A percentile compares a stretch with the other conserved stretches of the same genome.
Evolutionary conservation across 2,888 invertebrate species (phyloP).

Genomic region (Andrena trimmerana): DNA sequence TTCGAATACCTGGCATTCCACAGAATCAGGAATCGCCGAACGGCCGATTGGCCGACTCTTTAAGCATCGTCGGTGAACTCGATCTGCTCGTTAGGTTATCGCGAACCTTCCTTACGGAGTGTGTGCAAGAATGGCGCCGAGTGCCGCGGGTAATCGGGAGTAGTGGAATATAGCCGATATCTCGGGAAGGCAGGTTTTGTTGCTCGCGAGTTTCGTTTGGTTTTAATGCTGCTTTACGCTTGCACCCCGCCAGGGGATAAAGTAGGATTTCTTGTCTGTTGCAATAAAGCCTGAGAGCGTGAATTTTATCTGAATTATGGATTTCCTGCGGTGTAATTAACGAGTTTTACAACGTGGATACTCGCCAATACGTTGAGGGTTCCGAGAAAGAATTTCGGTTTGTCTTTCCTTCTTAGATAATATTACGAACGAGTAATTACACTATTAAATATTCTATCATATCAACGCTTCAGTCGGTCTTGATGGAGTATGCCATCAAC

Average conservation of each 20-base stretch:
- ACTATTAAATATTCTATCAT: too few species aligned
- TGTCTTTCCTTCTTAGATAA: too few species aligned
- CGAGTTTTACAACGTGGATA: background rate
- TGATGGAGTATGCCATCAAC: too few species aligned
- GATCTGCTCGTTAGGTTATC: slow-evolving; percentile 71
- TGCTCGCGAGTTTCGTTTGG: slow-evolving; percentile 41
- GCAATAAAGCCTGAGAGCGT: background rate
- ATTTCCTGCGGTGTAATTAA: background rate
- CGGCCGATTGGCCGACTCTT: slow-evolving; percentile 52
- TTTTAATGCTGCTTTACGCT: slow-evolving; percentile 46
- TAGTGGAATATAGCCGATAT: slow-evolving; percentile 47
- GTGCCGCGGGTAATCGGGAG: slow-evolving; percentile 54
- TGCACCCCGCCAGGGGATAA: background rate
- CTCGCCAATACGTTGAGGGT: too few species aligned
- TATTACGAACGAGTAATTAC: too few species aligned
- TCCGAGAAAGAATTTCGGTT: too few species aligned
- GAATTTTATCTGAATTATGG: slow-evolving; percentile 30
- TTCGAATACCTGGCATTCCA: slow-evolving; percentile 14
- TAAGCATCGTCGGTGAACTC: slow-evolving; percentile 49
- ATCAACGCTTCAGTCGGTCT: too few species aligned
- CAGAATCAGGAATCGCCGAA: background rate
- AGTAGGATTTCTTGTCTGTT: slow-evolving; percentile 12
- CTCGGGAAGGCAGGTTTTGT: slow-evolving; percentile 37
- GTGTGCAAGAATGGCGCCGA: slow-evolving; percentile 41
- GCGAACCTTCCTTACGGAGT: slow-evolving; percentile 40